These are phyloP conservation scores for Thaleichthys pacificus DNA, from an alignment of 2,797 vertebrate species.

Conservation along the genomic window DNA sequence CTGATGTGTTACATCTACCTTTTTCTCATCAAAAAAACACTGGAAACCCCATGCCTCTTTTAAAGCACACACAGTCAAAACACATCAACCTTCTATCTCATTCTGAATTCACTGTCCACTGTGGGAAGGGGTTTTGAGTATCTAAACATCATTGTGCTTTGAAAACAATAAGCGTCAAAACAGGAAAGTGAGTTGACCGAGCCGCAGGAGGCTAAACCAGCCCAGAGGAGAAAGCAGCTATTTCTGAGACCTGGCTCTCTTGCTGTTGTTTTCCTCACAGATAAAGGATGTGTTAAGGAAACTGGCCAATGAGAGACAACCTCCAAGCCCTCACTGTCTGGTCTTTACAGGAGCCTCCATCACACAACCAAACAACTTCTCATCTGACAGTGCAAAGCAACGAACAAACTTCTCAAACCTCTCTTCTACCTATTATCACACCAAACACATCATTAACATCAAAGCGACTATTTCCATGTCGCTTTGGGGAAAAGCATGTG, in stretches of 20 bases:
- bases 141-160: conserved; percentile 45
- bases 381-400: too few relatives aligned
- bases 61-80: not conserved
- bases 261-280: conserved; percentile 20
- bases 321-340: not conserved
- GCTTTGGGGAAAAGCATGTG: too few relatives aligned
- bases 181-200: conserved; percentile 15
- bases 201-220: not conserved
- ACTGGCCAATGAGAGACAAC: conserved; percentile 15
- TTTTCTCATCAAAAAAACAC: not conserved
- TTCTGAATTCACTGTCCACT: not conserved
- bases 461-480: too few relatives aligned
- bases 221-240: conserved; percentile 26
- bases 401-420: too few relatives aligned
- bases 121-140: not conserved
- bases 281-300: conserved; percentile 18
- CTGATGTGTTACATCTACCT: not conserved
- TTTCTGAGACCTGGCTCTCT: conserved; percentile 21
- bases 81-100: not conserved
- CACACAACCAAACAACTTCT: not conserved
- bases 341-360: not conserved
- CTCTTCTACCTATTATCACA: too few relatives aligned
- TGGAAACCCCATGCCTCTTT: not conserved
- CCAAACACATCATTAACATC: too few relatives aligned
- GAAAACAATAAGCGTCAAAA: conserved; percentile 43